These are phyloP conservation scores for Bedellia somnulentella DNA, from an alignment of 2,888 invertebrate species.

Conservation along the genomic window DNA sequence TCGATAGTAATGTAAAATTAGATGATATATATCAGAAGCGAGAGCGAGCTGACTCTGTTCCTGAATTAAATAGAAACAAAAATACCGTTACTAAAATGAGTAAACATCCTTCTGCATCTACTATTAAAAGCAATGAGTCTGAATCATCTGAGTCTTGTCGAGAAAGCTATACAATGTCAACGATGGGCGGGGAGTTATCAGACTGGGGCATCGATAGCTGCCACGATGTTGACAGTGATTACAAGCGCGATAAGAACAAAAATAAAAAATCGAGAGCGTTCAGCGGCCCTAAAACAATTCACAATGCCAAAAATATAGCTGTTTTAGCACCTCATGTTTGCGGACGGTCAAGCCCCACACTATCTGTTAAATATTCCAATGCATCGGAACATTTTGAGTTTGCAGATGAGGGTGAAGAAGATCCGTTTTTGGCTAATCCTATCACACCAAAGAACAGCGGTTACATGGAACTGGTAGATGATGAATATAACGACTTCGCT, in stretches of 20 bases:
- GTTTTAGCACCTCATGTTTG: conserved; percentile 43
- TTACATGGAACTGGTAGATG: conserved; percentile 47
- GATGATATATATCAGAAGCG: too few species aligned
- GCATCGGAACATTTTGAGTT: conserved; percentile 81
- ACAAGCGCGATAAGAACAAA: conserved; percentile 29
- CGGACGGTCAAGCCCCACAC: conserved; percentile 30
- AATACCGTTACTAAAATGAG: too few species aligned
- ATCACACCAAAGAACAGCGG: conserved; percentile 31
- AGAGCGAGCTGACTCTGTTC: too few species aligned
- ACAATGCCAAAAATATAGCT: conserved; percentile 40
- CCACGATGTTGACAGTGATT: conserved; percentile 67
- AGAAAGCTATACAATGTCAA: conserved; percentile 69
- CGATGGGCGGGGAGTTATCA: conserved; percentile 86
- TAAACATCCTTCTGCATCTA: too few species aligned
- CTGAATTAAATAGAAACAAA: too few species aligned
- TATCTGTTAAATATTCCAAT: conserved; percentile 36
- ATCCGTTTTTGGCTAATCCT: conserved; percentile 66
- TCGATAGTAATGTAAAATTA: too few species aligned
- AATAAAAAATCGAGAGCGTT: conserved; percentile 32
- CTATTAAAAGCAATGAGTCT: conserved; percentile 37
- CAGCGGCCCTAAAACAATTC: conserved; percentile 34
- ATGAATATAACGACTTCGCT: conserved; percentile 37
- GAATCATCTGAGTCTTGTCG: conserved; percentile 69
- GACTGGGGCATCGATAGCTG: conserved; percentile 86
- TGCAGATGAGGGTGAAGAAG: conserved; percentile 84